Base-by-base conservation (phyloP, 1,140 invertebrate species). In the Sycophila sp. region DNA sequence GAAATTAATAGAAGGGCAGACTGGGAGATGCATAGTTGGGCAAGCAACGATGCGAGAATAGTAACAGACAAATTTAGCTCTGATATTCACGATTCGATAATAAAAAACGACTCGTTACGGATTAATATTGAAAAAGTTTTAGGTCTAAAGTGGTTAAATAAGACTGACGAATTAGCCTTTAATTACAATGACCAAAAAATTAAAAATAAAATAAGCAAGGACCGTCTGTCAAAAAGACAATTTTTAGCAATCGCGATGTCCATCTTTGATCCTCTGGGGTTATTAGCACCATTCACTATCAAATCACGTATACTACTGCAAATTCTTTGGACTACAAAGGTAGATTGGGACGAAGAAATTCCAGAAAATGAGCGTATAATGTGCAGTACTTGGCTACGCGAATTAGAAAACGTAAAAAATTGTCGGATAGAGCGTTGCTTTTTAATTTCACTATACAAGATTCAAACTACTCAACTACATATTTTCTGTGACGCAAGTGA, bases 311-410 rank as follows among this genome's bases (percentile, higher is more conserved):
- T 53, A 7, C 8, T 53, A 8, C 19, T 53, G 49, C 17, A 28
- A 24, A 24, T 6, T 22, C 6, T 53, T 26, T 53, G 49, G 49
- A 24, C 3, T 8, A 53, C 17, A 24, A 24, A 5, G 0, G 59
- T 77, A 1, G 74, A 72, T 0, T 87, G 86, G 84, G 83, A 86
- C 38, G 73, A 79, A 17, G 11, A 10, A 24, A 5, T 80, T n/a
- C 19, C 4, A 24, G 19, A 24, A 28, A 7, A 5, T n/a, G 11
- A 32, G 60, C 1, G 28, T 45, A 17, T 58, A 74, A 38, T 53
- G 13, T 17, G 7, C 30, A 2, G n/a, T 0, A n/a, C 8, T 1
- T 75, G 66, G 73, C 1, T 63, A 0, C 13, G 32, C 0, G 32
- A 34, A 8, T 5, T 49, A 5, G 6, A n/a, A 1, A n/a, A 34